Conservation (phyloP, 2,797 vertebrate genomes). For the Hemitrygon akajei region DNA sequence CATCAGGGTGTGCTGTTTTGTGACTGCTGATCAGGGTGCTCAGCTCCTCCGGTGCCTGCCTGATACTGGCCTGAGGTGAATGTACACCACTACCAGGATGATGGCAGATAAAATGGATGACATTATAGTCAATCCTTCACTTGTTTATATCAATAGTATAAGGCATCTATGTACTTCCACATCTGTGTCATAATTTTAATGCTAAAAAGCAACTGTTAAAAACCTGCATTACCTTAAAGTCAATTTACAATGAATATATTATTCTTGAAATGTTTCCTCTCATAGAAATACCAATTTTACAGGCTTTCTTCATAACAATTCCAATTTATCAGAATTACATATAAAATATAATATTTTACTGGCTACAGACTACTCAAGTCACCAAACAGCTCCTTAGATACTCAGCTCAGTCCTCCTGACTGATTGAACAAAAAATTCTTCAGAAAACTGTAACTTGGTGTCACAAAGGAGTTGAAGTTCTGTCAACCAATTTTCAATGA, state of each 20-base stretch:
- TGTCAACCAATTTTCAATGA: background rate
- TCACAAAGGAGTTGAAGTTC: background rate
- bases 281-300: background rate
- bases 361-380: background rate
- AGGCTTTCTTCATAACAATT: background rate
- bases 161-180: background rate
- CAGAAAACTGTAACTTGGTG: background rate
- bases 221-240: background rate
- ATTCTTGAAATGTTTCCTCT: background rate
- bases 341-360: background rate
- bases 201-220: background rate
- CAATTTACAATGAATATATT: background rate
- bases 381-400: background rate
- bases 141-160: background rate
- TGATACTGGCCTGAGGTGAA: too few relatives aligned
- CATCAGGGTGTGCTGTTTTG: too few relatives aligned
- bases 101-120: too few relatives aligned
- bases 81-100: too few relatives aligned
- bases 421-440: background rate
- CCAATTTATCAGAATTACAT: constrained; percentile 1
- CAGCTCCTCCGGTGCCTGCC: too few relatives aligned
- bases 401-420: background rate
- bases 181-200: background rate
- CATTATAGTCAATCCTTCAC: background rate
- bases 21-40: too few relatives aligned